Conservation (phyloP, 2,797 vertebrate genomes). For the Huso huso region DNA sequence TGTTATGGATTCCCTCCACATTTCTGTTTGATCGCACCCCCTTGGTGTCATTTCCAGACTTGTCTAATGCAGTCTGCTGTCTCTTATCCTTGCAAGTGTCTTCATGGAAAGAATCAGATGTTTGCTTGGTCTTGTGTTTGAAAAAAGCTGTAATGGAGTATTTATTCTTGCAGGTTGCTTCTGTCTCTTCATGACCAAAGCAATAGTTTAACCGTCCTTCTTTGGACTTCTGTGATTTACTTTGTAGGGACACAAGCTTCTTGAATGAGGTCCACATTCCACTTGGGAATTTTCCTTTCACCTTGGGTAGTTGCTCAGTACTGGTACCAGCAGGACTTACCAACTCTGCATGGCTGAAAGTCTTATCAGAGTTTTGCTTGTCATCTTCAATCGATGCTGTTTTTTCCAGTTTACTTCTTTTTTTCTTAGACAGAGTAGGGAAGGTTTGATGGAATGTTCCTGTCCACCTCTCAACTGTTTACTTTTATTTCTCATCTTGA, state of each 20-base stretch:
- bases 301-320: slow-evolving; percentile 2
- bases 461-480: slow-evolving; percentile 27
- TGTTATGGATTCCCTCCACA: background rate
- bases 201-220: slow-evolving; percentile 31
- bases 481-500: slow-evolving; percentile 18
- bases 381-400: background rate
- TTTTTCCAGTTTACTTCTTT: slow-evolving; percentile 38
- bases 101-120: slow-evolving; percentile 25
- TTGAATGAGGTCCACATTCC: slow-evolving; percentile 57
- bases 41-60: slow-evolving; percentile 21
- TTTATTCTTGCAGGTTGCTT: slow-evolving; percentile 40
- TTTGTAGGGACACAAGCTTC: slow-evolving; percentile 39
- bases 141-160: slow-evolving; percentile 52
- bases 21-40: slow-evolving; percentile 27
- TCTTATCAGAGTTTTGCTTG: slow-evolving; percentile 4
- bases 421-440: slow-evolving; percentile 62
- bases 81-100: slow-evolving; percentile 14
- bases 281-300: slow-evolving; percentile 16
- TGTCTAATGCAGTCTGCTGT: background rate
- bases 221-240: slow-evolving; percentile 34
- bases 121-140: slow-evolving; percentile 40
- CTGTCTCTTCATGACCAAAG: slow-evolving; percentile 14
- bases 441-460: slow-evolving; percentile 43
- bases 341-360: slow-evolving; percentile 20
- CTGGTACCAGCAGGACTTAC: slow-evolving; percentile 16